Evolutionary conservation across 2,797 vertebrate species (phyloP), one percentile per base, ranked within the genome.

Genomic region (Periparus ater): DNA sequence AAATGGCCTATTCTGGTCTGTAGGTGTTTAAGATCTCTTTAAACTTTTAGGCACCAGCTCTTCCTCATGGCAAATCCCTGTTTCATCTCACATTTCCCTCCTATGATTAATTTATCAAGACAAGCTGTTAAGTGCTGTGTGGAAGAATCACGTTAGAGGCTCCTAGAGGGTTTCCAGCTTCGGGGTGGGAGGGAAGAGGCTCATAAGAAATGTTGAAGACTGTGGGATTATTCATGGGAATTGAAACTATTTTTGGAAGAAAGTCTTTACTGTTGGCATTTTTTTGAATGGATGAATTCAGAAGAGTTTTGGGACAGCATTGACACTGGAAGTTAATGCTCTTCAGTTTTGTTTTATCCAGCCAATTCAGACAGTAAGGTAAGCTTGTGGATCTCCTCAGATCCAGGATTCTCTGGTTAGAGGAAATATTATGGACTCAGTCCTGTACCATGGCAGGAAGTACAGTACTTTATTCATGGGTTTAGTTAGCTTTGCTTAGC

Each of bases 31-130:
- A 91, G 91, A 70, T 57, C 29, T 89, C 76, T 95, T 89, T 29
- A 79, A 96, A 93, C 34, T 86, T 91, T 29, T 34, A 91, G 91
- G 70, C 36, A 76, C 27, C 63, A 42, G 13, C 54, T 95, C 29
- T 86, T 92, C 88, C 51, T 70, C 18, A 9, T 60, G 86, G 58
- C 88, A 91, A 85, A 93, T 95, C 45, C 68, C 32, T 47, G 70
- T 81, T 80, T 53, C 71, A 79, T 85, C 71, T 95, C 88, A 21
- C 85, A 73, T 88, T 95, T 85, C 65, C 71, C 76, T 96, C 27
- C 63, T 66, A 53, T 90, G 84, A 94, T 95, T 96, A 81, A 91
- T 96, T 95, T 89, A 91, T 61, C 53, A 38, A 87, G 72, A 90
- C 88, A 96, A 96, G 62, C 86, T 89, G 93, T 50, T 78, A 86